phyloP scores from a whole-genome alignment of 2,888 invertebrate genomes.

The Dichetophora obliterata region DNA sequence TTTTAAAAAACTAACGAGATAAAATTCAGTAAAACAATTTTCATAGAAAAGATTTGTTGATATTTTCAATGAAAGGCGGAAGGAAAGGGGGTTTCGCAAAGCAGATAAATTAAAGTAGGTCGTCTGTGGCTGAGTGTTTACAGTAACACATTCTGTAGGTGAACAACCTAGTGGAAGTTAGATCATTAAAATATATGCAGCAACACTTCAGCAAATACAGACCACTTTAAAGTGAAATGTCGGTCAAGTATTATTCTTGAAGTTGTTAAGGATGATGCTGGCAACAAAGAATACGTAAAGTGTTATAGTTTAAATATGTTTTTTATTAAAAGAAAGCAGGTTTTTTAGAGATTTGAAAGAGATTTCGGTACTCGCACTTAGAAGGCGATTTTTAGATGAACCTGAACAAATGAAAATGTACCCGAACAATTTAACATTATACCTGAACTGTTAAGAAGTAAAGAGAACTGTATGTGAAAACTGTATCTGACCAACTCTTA shows the following conservation, averaged over 20 bases:
- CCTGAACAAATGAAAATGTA: too few relatives aligned
- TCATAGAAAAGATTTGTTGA: neutral
- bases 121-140: neutral
- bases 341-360: too few relatives aligned
- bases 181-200: slow-evolving; percentile 17
- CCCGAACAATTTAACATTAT: too few relatives aligned
- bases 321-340: too few relatives aligned
- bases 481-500: too few relatives aligned
- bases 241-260: neutral
- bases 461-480: too few relatives aligned
- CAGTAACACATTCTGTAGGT: neutral
- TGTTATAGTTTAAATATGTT: neutral
- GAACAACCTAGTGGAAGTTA: slow-evolving; percentile 10
- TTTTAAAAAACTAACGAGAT: neutral
- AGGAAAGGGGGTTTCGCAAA: neutral
- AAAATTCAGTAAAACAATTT: neutral
- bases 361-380: too few relatives aligned
- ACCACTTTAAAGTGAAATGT: neutral
- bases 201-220: slow-evolving; percentile 4
- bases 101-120: neutral
- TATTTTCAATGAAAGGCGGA: neutral
- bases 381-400: too few relatives aligned
- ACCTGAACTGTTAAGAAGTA: too few relatives aligned
- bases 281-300: neutral
- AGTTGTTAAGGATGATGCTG: neutral